Evolutionary conservation across 2,113 vertebrate genomes (phyloP).

Genomic region (Poeciliopsis prolifica): DNA sequence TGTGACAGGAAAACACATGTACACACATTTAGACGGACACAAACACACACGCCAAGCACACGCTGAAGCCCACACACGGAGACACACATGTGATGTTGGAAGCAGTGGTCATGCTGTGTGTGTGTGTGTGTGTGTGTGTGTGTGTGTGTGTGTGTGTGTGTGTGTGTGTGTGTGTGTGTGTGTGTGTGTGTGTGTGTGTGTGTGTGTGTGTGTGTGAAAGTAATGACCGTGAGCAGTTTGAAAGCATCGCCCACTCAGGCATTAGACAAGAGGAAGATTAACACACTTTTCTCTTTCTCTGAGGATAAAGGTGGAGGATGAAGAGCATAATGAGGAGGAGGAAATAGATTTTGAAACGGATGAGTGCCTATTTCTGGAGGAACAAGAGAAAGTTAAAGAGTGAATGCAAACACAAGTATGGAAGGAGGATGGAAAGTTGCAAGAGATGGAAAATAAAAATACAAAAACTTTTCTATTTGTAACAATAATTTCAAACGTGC

Average conservation of each 20-base stretch:
- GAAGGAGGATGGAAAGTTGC: conserved; percentile 1
- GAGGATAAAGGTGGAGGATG: conserved; percentile 53
- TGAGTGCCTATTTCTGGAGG: background rate
- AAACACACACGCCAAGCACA: background rate
- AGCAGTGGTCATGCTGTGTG: conserved; percentile 34
- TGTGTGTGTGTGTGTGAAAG: conserved; percentile 38
- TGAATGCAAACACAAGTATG: background rate
- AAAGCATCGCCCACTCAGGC: conserved; percentile 65
- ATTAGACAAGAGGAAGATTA: conserved; percentile 68
- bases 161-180: conserved; percentile 28
- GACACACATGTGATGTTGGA: conserved; percentile 22
- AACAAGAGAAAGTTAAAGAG: background rate
- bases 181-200: conserved; percentile 29
- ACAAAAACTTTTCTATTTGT: background rate
- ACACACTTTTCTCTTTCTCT: conserved; percentile 30
- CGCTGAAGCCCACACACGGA: conserved; percentile 31
- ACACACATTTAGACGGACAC: conserved; percentile 14
- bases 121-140: conserved; percentile 35
- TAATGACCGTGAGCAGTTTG: conserved; percentile 59
- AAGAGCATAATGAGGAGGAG: conserved; percentile 36
- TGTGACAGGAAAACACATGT: conserved; percentile 30
- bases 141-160: conserved; percentile 20
- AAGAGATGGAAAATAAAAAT: background rate
- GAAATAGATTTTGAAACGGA: conserved; percentile 12
- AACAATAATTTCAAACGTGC: no score